phyloP scores from a whole-genome alignment of 2,113 vertebrate genomes.

The Lipophrys pholis region DNA sequence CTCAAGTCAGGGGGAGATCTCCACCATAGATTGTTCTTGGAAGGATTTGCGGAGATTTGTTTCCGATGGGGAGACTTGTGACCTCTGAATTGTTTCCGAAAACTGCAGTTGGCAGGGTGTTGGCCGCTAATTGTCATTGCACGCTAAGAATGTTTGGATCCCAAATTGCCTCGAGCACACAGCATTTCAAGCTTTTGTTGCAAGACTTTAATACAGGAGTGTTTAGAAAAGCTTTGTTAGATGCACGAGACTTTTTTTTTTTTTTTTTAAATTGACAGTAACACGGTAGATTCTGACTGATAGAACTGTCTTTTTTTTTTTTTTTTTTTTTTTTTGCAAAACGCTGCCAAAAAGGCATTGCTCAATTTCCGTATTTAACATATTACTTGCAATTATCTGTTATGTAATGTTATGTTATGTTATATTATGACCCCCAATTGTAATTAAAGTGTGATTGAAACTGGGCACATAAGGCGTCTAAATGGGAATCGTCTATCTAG shows the following conservation, averaged over 20 bases:
- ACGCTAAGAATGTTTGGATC: constrained; percentile 27
- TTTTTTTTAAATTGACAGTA: background rate
- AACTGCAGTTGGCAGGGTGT: constrained; percentile 6
- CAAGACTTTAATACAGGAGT: background rate
- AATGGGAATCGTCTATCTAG: too few relatives aligned
- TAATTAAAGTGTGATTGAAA: too few relatives aligned
- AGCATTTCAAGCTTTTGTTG: background rate
- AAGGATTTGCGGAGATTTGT: constrained; percentile 33
- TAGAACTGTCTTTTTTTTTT: background rate
- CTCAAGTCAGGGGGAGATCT: constrained; percentile 44
- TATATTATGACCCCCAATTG: too few relatives aligned
- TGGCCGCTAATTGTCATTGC: constrained; percentile 26
- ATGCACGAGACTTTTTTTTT: background rate
- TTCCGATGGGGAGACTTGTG: constrained; percentile 7
- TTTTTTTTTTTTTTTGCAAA: background rate
- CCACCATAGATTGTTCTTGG: constrained; percentile 49
- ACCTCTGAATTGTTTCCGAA: constrained; percentile 39
- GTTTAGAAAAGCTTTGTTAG: background rate
- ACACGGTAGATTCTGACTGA: background rate
- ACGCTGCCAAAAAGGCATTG: too few relatives aligned
- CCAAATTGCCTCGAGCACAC: constrained; percentile 36
- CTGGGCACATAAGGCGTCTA: too few relatives aligned
- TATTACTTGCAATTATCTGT: too few relatives aligned
- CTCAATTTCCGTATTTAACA: too few relatives aligned
- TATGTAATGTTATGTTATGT: too few relatives aligned